Evolutionary conservation across 2,797 vertebrate species (phyloP).

Genomic region (Diplodus puntazzo): DNA sequence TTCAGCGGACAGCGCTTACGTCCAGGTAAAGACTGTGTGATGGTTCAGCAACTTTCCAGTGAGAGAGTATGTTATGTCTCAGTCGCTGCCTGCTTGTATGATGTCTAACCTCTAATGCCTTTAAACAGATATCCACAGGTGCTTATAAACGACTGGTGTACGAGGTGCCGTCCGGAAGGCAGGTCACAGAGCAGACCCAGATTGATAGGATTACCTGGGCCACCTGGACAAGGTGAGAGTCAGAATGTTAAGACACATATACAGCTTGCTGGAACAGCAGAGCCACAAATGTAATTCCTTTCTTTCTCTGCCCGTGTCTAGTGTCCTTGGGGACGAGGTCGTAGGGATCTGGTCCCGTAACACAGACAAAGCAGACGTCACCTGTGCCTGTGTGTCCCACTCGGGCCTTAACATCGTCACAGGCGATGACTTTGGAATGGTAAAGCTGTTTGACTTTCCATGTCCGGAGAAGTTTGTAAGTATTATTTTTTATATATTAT

Average conservation of each 20-base stretch:
- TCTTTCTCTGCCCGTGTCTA: constrained; percentile 67
- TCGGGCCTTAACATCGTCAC: constrained; percentile 97
- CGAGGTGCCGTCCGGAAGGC: constrained; percentile 98
- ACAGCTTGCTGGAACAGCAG: not conserved
- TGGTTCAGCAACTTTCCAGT: not conserved
- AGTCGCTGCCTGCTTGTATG: not conserved
- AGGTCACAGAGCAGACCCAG: constrained; percentile 91
- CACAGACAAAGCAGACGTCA: constrained; percentile 95
- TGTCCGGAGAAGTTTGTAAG: constrained; percentile 99
- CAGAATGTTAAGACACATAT: not conserved
- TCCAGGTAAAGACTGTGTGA: constrained; percentile 77
- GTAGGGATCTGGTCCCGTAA: constrained; percentile 98
- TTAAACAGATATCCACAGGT: constrained; percentile 93
- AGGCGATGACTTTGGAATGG: constrained; percentile 99
- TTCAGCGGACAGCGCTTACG: constrained; percentile 90
- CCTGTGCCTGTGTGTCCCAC: constrained; percentile 97
- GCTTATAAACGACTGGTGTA: constrained; percentile 97
- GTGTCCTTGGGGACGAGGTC: constrained; percentile 97
- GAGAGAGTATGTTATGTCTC: not conserved
- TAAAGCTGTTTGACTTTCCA: constrained; percentile 98
- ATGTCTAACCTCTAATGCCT: constrained; percentile 17
- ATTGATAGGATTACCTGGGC: constrained; percentile 99
- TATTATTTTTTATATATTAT: constrained; percentile 46
- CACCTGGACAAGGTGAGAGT: constrained; percentile 95
- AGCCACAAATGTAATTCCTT: not conserved